Conservation (phyloP, 2,797 vertebrate genomes). For the Orestias chungarensis region DNA sequence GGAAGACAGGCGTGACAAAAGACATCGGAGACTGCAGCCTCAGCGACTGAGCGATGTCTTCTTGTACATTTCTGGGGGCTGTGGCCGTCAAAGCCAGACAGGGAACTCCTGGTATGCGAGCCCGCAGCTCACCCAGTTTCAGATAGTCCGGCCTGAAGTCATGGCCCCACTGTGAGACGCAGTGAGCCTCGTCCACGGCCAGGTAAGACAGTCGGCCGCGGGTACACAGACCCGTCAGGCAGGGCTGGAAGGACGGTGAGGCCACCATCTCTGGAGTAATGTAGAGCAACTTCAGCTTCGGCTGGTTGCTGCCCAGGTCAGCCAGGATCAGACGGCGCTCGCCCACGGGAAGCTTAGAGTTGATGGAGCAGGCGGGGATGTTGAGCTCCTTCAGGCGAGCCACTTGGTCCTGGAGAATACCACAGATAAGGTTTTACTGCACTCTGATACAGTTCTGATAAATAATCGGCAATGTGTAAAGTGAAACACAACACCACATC, state of each 20-base stretch:
- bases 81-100: conserved; percentile 95
- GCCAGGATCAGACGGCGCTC: conserved; percentile 86
- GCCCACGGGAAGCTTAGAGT: conserved; percentile 86
- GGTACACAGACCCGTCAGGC: conserved; percentile 82
- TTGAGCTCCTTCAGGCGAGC: conserved; percentile 87
- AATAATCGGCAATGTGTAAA: background rate
- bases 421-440: background rate
- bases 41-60: conserved; percentile 85
- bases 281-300: conserved; percentile 90
- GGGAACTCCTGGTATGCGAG: conserved; percentile 76
- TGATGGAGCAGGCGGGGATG: conserved; percentile 89
- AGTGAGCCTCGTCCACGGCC: conserved; percentile 96
- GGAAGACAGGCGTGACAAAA: conserved; percentile 91
- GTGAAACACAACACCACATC: background rate
- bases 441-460: background rate
- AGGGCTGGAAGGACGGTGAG: conserved; percentile 89
- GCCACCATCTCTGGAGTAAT: conserved; percentile 98
- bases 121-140: conserved; percentile 86
- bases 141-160: conserved; percentile 97
- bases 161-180: conserved; percentile 98
- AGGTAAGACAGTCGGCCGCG: conserved; percentile 88
- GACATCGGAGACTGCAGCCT: conserved; percentile 80
- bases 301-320: conserved; percentile 85
- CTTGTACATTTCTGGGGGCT: conserved; percentile 88
- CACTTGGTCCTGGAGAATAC: conserved; percentile 87